Conservation (phyloP, 2,888 invertebrate species). For the Myathropa florea region DNA sequence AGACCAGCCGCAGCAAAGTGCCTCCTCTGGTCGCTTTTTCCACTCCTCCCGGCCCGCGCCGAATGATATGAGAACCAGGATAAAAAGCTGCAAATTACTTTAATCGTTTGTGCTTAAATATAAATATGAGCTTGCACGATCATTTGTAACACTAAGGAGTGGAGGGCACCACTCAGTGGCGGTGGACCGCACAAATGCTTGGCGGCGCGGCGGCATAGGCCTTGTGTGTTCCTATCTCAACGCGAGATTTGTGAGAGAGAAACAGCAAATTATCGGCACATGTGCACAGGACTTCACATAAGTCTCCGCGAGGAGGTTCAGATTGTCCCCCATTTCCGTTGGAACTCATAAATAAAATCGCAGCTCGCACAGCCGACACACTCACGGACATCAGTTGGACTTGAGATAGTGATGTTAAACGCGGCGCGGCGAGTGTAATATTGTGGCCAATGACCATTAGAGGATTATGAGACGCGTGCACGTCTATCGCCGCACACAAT, state of each 20-base stretch:
- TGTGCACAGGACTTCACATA: constrained; percentile 60
- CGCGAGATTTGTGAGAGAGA: constrained; percentile 62
- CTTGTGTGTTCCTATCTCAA: constrained; percentile 13
- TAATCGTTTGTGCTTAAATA: constrained; percentile 70
- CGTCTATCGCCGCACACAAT: constrained; percentile 25
- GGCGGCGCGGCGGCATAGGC: not conserved
- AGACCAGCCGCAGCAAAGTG: not conserved
- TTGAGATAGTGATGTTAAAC: constrained; percentile 58
- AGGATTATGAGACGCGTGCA: constrained; percentile 52
- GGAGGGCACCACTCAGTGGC: constrained; percentile 21
- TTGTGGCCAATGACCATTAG: constrained; percentile 65
- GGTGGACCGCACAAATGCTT: constrained; percentile 59
- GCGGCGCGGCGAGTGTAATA: constrained; percentile 48
- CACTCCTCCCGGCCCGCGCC: not conserved
- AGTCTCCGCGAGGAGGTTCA: constrained; percentile 26
- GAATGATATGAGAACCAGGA: constrained; percentile 55
- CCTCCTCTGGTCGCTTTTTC: not conserved
- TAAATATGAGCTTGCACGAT: constrained; percentile 70
- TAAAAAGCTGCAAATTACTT: constrained; percentile 71
- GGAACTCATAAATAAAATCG: constrained; percentile 54
- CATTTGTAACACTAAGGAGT: constrained; percentile 70
- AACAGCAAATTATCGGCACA: constrained; percentile 64
- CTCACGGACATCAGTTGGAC: constrained; percentile 20
- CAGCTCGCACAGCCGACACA: constrained; percentile 20
- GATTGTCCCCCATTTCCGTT: constrained; percentile 65